Evolutionary conservation across 2,113 vertebrate genomes (phyloP).

Genomic region (Nothobranchius furzeri): DNA sequence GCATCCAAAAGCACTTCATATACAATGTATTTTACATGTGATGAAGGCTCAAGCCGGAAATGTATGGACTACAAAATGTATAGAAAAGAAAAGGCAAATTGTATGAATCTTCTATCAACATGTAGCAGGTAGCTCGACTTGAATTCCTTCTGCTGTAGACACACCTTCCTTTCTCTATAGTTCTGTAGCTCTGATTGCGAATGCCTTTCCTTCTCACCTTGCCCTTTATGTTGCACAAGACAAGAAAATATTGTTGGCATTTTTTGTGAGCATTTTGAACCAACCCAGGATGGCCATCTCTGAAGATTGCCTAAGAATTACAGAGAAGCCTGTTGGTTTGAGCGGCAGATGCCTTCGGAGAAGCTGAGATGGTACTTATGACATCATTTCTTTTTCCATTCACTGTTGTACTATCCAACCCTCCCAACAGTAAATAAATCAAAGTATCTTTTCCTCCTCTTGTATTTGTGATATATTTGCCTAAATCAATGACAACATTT

Average conservation of each 20-base stretch:
- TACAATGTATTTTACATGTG: constrained; percentile 47
- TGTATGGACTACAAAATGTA: constrained; percentile 36
- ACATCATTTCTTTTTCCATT: constrained; percentile 62
- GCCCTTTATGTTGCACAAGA: constrained; percentile 63
- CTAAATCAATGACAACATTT: not conserved
- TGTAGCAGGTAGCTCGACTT: constrained; percentile 69
- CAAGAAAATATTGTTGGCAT: constrained; percentile 56
- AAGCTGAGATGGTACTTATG: constrained; percentile 64
- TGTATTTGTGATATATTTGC: constrained; percentile 45
- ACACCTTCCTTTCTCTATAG: constrained; percentile 44
- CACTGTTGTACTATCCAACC: constrained; percentile 67
- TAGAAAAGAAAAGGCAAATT: constrained; percentile 41
- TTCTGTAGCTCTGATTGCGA: constrained; percentile 64
- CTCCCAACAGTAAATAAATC: constrained; percentile 68
- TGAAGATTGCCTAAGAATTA: constrained; percentile 74
- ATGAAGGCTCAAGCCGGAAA: constrained; percentile 39
- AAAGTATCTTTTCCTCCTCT: constrained; percentile 66
- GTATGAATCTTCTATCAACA: constrained; percentile 70
- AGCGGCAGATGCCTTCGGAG: constrained; percentile 48
- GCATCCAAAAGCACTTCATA: constrained; percentile 34
- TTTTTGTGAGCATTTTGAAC: constrained; percentile 63
- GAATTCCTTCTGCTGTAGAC: constrained; percentile 72
- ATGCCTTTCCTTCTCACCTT: constrained; percentile 53
- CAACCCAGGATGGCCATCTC: constrained; percentile 43
- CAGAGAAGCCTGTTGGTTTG: constrained; percentile 54